These are phyloP conservation scores for Lysandra bellargus DNA, from an alignment of 2,888 invertebrate genomes.

Conservation along the genomic window DNA sequence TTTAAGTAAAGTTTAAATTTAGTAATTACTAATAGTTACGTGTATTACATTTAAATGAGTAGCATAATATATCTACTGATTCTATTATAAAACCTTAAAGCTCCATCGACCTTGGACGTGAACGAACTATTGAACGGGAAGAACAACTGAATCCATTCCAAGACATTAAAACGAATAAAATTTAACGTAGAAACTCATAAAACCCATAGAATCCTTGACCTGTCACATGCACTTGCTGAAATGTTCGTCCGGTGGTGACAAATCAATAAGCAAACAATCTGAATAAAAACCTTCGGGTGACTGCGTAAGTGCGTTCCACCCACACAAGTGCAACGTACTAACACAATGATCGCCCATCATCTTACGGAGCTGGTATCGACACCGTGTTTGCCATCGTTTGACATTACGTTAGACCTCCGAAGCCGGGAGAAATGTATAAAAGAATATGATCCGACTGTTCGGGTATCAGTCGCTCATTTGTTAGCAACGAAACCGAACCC, in stretches of 20 bases:
- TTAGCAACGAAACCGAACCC: constrained; percentile 54
- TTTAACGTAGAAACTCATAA: constrained; percentile 24
- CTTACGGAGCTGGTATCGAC: constrained; percentile 61
- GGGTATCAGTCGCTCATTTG: constrained; percentile 69
- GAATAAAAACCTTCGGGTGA: constrained; percentile 53
- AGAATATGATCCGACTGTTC: constrained; percentile 57
- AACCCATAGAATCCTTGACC: constrained; percentile 40
- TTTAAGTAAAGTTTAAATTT: background rate
- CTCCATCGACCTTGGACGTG: background rate
- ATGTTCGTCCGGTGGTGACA: constrained; percentile 54
- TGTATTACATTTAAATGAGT: background rate
- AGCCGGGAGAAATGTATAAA: constrained; percentile 70
- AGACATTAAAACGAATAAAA: background rate
- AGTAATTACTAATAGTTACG: background rate
- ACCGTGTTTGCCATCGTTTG: constrained; percentile 63
- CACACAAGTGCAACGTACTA: constrained; percentile 42
- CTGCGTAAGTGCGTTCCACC: constrained; percentile 44
- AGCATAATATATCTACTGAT: background rate
- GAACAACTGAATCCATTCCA: background rate
- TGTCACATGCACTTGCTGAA: constrained; percentile 35
- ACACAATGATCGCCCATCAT: constrained; percentile 56
- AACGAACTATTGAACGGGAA: background rate
- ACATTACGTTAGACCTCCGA: constrained; percentile 64
- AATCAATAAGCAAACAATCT: constrained; percentile 56
- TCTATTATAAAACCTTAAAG: background rate